Conservation (phyloP, 2,113 vertebrate species). For the Siniperca chuatsi region DNA sequence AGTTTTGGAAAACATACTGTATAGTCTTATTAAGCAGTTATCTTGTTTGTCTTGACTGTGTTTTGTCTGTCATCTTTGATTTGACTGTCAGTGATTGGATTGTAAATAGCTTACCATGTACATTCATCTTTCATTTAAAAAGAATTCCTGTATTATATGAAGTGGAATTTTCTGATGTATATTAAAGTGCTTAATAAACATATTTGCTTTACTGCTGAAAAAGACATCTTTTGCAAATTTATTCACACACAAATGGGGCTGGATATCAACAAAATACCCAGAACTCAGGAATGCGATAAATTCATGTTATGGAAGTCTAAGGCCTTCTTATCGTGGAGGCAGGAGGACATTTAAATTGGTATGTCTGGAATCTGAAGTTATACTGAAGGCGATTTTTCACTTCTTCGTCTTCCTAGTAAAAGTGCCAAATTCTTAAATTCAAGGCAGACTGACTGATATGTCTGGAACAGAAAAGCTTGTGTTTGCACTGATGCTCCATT, state of each 20-base stretch:
- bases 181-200: slow-evolving; percentile 99
- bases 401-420: not conserved
- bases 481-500: not conserved
- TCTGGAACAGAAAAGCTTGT: not conserved
- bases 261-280: no score
- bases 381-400: not conserved
- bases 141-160: slow-evolving; percentile 98
- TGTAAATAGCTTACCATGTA: slow-evolving; percentile 98
- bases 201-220: slow-evolving; percentile 98
- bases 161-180: slow-evolving; percentile 93
- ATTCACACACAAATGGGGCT: not conserved
- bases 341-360: not conserved
- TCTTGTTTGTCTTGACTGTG: slow-evolving; percentile 72
- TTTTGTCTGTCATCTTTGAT: slow-evolving; percentile 85
- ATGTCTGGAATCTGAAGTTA: not conserved
- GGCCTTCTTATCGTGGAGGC: not conserved
- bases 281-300: not conserved
- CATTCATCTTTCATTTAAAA: slow-evolving; percentile 95
- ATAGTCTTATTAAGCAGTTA: slow-evolving; percentile 74
- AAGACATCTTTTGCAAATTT: not conserved
- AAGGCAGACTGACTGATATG: not conserved
- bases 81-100: slow-evolving; percentile 86
- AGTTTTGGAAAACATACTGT: slow-evolving; percentile 73
- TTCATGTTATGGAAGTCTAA: no score
- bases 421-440: not conserved